Conservation (phyloP, 2,113 vertebrate genomes). For the Anser brachyrhynchus region DNA sequence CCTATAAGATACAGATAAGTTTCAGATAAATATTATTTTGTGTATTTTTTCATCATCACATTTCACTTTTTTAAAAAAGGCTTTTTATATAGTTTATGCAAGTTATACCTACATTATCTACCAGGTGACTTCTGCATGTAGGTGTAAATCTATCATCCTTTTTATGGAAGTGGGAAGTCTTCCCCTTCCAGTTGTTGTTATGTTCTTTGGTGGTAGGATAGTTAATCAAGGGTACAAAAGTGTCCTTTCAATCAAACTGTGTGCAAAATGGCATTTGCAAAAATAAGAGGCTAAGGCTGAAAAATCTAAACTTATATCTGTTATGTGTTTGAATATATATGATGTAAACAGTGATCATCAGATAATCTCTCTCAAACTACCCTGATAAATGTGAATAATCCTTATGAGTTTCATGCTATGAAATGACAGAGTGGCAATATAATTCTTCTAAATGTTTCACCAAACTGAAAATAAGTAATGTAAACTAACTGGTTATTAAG, state of each 20-base stretch:
- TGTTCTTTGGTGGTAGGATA: neutral
- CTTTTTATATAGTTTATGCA: neutral
- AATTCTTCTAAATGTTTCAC: neutral
- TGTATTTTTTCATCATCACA: neutral
- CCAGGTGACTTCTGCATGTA: neutral
- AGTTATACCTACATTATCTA: neutral
- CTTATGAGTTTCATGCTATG: neutral
- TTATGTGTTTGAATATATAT: neutral
- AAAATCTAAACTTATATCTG: neutral
- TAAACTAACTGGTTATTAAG: neutral
- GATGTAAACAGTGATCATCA: neutral
- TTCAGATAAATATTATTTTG: neutral
- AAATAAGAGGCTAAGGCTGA: neutral
- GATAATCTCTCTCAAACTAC: neutral
- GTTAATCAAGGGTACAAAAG: neutral
- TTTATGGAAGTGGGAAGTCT: neutral
- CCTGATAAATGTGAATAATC: neutral
- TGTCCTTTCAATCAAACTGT: neutral
- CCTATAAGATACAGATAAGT: neutral
- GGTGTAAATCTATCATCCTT: neutral
- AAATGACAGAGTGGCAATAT: neutral
- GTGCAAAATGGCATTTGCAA: neutral
- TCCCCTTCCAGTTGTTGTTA: neutral
- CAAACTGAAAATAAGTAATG: neutral
- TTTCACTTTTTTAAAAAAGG: neutral